Evolutionary conservation across 2,797 vertebrate genomes (phyloP).

Genomic region (Argyrosomus regius): DNA sequence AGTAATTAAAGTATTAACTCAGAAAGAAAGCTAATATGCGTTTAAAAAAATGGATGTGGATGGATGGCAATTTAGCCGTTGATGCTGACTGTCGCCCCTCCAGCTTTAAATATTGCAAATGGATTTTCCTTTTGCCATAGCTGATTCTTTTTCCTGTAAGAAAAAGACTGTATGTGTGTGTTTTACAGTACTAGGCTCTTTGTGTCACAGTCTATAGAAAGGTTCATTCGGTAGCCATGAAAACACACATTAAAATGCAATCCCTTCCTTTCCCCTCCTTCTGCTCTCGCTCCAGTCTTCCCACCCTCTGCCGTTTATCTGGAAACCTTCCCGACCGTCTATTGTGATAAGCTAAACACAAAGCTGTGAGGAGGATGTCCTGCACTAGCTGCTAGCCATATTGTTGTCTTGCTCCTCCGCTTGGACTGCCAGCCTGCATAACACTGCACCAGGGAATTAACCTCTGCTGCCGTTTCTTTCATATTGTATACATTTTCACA

Average conservation of each 20-base stretch:
- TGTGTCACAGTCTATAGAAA: slow-evolving; percentile 56
- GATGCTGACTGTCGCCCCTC: slow-evolving; percentile 40
- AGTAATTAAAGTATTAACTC: slow-evolving; percentile 53
- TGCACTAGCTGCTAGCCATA: slow-evolving; percentile 65
- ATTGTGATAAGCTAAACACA: slow-evolving; percentile 75
- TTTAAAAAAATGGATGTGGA: slow-evolving; percentile 25
- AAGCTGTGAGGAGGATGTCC: slow-evolving; percentile 71
- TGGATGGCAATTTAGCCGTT: slow-evolving; percentile 54
- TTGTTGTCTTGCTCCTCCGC: slow-evolving; percentile 65
- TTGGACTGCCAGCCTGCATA: slow-evolving; percentile 64
- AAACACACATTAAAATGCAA: slow-evolving; percentile 63
- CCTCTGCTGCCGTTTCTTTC: slow-evolving; percentile 58
- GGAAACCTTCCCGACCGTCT: slow-evolving; percentile 72
- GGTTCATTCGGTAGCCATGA: slow-evolving; percentile 60
- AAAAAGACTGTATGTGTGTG: slow-evolving; percentile 13
- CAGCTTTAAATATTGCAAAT: slow-evolving; percentile 64
- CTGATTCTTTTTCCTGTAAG: slow-evolving; percentile 50
- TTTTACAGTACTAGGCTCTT: slow-evolving; percentile 43
- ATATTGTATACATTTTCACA: slow-evolving; percentile 43
- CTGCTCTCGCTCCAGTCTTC: slow-evolving; percentile 52
- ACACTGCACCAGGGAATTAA: slow-evolving; percentile 70
- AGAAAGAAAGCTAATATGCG: slow-evolving; percentile 49
- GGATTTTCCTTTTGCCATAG: slow-evolving; percentile 42
- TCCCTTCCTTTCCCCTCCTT: slow-evolving; percentile 43
- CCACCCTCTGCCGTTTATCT: slow-evolving; percentile 65